Evolutionary conservation across 2,797 vertebrate genomes (phyloP).

Genomic region (Xiphophorus birchmanni): DNA sequence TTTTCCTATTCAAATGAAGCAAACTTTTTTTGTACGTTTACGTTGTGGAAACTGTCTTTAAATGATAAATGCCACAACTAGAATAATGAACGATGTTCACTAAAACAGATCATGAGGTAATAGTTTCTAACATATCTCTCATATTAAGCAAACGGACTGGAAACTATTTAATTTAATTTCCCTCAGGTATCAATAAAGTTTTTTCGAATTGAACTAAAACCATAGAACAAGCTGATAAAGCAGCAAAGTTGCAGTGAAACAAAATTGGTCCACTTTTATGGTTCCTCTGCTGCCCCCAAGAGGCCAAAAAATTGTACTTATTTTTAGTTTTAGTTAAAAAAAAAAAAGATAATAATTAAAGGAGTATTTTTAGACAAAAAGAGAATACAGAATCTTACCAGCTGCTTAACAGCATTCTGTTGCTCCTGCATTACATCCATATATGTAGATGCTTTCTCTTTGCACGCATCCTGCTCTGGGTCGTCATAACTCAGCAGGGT

Average conservation of each 20-base stretch:
- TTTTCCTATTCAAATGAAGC: neutral
- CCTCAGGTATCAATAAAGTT: no score
- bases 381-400: constrained; percentile 71
- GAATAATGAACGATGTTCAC: neutral
- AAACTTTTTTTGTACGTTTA: neutral
- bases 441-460: constrained; percentile 66
- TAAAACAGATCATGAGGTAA: neutral
- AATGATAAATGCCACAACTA: neutral
- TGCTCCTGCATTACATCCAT: constrained; percentile 81
- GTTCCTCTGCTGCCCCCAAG: neutral
- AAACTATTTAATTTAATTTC: neutral
- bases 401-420: constrained; percentile 83
- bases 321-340: neutral
- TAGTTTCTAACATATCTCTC: neutral
- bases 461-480: constrained; percentile 68
- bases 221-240: neutral
- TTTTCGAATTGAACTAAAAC: no score
- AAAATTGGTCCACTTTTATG: neutral
- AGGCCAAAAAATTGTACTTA: neutral
- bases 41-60: neutral
- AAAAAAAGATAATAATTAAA: neutral
- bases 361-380: neutral
- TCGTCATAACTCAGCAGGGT: constrained; percentile 70
- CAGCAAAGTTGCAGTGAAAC: neutral
- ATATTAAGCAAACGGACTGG: neutral